phyloP scores from a whole-genome alignment of 53 echinoderm and acorn worm species.

The Mesocentrotus franciscanus region DNA sequence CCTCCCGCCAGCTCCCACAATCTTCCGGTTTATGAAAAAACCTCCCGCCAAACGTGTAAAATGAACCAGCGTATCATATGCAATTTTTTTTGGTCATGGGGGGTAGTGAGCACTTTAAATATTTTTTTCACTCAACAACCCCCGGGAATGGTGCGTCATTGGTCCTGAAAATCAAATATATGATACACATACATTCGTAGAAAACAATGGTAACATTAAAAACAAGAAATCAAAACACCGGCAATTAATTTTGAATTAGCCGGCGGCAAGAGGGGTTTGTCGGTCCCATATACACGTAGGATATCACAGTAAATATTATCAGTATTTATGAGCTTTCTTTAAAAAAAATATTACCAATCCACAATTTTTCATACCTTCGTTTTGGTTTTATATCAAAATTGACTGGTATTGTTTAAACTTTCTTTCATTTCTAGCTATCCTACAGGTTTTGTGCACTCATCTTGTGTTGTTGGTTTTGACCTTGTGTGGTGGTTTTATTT shows the following conservation, averaged over 20 bases:
- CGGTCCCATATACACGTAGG: conserved; percentile 13
- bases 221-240: neutral
- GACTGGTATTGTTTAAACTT: neutral
- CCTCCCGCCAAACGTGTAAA: no score
- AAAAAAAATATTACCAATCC: neutral
- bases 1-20: no score
- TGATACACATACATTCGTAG: neutral
- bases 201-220: conserved; percentile 1
- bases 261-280: neutral
- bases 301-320: neutral
- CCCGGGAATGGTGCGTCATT: no score
- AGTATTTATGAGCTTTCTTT: neutral
- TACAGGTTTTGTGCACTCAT: conserved; percentile 3
- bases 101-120: no score
- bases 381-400: neutral
- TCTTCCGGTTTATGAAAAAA: no score
- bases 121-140: no score
- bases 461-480: conserved; percentile 27
- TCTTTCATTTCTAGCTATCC: conserved; percentile 19
- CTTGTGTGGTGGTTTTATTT: neutral
- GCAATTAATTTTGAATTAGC: conserved; percentile 1
- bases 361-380: conserved; percentile 3
- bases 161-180: conserved; percentile 24
- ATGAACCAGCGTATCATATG: no score
- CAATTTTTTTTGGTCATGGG: no score